Conservation (phyloP, 92 coral and sea anemone genomes). For the Hydrozoanthus gracilis region DNA sequence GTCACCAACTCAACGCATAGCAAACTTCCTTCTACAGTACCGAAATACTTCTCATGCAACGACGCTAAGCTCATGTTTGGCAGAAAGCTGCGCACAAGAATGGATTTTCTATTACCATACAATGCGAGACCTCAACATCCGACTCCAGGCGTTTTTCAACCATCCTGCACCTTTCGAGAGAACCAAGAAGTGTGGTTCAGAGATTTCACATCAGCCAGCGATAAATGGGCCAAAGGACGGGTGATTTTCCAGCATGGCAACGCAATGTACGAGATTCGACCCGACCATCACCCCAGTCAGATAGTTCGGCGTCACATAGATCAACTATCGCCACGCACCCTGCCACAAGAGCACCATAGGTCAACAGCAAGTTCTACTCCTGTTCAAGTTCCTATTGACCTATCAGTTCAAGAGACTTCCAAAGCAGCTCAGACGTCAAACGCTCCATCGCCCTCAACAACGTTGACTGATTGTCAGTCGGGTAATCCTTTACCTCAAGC, state of each 20-base stretch:
- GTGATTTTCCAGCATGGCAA: neutral
- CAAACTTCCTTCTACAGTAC: conserved; percentile 3
- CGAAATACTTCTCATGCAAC: neutral
- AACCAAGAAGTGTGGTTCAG: neutral
- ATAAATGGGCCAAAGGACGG: neutral
- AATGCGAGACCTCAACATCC: neutral
- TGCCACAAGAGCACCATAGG: neutral
- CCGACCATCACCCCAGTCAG: neutral
- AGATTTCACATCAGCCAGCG: neutral
- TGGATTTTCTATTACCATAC: neutral
- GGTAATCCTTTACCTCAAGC: too few relatives aligned
- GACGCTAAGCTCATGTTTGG: neutral
- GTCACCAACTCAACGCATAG: neutral
- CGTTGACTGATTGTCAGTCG: too few relatives aligned
- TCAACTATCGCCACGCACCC: neutral
- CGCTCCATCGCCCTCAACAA: too few relatives aligned
- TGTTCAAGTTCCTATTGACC: neutral
- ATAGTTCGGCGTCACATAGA: neutral
- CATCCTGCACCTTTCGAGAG: neutral
- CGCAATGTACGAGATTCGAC: neutral
- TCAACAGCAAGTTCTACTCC: neutral
- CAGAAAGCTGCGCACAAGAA: neutral
- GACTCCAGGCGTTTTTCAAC: neutral
- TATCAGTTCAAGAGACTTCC: neutral
- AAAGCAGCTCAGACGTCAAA: too few relatives aligned